Evolutionary conservation across 2,113 vertebrate species (phyloP).

Genomic region (Mus spicilegus): DNA sequence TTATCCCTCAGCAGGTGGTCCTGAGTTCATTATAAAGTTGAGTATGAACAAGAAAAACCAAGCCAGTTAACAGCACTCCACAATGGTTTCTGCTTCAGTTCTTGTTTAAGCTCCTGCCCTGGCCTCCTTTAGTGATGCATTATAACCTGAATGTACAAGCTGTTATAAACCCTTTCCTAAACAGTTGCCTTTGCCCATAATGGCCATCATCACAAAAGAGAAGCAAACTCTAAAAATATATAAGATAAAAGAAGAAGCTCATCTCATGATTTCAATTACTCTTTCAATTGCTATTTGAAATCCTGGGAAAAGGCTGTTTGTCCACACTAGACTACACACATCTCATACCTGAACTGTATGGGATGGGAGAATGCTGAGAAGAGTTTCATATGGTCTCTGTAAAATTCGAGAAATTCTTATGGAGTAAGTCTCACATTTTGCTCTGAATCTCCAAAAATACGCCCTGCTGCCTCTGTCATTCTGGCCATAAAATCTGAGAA

Average conservation of each 20-base stretch:
- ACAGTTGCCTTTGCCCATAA: background rate
- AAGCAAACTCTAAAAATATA: background rate
- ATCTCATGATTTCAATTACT: background rate
- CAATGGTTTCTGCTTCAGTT: background rate
- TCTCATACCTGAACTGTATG: background rate
- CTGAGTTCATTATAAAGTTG: background rate
- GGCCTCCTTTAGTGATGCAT: background rate
- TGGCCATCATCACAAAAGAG: background rate
- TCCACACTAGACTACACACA: background rate
- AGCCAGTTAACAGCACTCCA: background rate
- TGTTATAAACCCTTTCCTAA: background rate
- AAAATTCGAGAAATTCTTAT: background rate
- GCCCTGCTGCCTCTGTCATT: too few species aligned
- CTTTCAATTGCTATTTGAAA: background rate
- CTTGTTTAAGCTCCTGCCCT: background rate
- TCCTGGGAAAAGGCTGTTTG: background rate
- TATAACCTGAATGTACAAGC: background rate
- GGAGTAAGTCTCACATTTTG: background rate
- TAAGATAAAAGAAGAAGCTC: background rate
- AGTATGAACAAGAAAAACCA: background rate
- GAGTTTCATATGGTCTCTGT: background rate
- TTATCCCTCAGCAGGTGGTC: background rate
- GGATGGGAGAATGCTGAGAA: background rate
- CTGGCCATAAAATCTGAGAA: too few species aligned
- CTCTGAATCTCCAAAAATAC: too few species aligned